A percentile compares a stretch with the other conserved stretches of the same genome.
Conservation (phyloP, 2,888 invertebrate species). For the Conchocele bisecta region DNA sequence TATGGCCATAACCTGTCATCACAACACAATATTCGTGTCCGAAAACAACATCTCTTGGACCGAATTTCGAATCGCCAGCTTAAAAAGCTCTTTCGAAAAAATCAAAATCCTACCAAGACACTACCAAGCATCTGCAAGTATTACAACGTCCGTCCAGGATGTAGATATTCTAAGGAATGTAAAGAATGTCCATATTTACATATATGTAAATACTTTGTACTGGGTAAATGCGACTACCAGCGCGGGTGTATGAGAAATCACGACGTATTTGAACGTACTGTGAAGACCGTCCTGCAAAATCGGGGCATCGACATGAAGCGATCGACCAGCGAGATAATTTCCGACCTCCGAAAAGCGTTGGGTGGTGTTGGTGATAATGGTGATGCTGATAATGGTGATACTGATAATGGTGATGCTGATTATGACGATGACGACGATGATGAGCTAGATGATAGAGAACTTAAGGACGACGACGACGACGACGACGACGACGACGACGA, state of each 20-base stretch:
- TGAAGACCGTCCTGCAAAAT: neutral
- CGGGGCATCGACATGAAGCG: neutral
- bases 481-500: neutral
- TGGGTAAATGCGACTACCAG: slow-evolving; percentile 4
- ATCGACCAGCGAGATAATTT: neutral
- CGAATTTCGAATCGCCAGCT: neutral
- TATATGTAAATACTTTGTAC: too few species aligned
- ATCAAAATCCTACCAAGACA: neutral
- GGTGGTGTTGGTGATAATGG: too few species aligned
- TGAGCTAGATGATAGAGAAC: too few species aligned
- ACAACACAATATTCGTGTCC: neutral
- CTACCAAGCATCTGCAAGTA: neutral
- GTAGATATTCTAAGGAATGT: neutral
- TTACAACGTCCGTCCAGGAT: slow-evolving; percentile 3
- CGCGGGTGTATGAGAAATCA: slow-evolving; percentile 15
- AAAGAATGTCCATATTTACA: neutral
- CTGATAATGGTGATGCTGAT: too few species aligned
- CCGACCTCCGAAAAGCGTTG: slow-evolving; percentile 2
- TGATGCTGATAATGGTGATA: too few species aligned
- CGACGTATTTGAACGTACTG: neutral
- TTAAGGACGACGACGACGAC: neutral
- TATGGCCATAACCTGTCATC: slow-evolving; percentile 9
- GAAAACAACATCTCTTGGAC: neutral
- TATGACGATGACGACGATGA: too few species aligned
- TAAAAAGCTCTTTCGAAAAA: neutral